Conservation (phyloP, 2,113 vertebrate genomes). For the Siniperca chuatsi region DNA sequence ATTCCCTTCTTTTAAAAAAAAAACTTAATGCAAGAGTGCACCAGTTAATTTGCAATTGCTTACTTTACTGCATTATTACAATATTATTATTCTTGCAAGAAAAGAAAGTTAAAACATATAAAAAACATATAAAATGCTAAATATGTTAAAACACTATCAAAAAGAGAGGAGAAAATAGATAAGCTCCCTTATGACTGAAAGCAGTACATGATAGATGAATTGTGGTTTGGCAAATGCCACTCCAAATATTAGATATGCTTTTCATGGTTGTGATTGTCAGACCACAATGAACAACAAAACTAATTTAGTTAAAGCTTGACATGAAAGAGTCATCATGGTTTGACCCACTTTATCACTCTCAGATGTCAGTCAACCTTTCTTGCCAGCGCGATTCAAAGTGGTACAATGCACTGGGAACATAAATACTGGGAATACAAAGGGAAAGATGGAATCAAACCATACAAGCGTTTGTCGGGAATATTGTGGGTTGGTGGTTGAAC, state of each 20-base stretch:
- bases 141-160: not conserved
- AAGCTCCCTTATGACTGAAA: not conserved
- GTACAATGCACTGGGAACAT: not conserved
- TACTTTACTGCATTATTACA: not conserved
- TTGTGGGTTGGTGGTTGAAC: conserved; percentile 29
- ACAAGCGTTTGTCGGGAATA: conserved; percentile 21
- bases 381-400: not conserved
- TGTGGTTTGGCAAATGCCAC: not conserved
- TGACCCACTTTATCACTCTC: not conserved
- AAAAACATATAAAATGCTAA: not conserved
- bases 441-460: not conserved
- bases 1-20: not conserved
- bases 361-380: not conserved
- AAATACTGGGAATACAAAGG: too few species aligned
- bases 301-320: not conserved
- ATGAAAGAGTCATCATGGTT: not conserved
- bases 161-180: not conserved
- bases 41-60: not conserved
- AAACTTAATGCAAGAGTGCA: not conserved
- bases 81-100: not conserved
- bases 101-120: not conserved
- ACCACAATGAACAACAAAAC: not conserved
- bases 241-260: not conserved
- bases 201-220: not conserved
- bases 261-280: not conserved